phyloP scores from a whole-genome alignment of 2,113 vertebrate genomes.

The Mus pahari region DNA sequence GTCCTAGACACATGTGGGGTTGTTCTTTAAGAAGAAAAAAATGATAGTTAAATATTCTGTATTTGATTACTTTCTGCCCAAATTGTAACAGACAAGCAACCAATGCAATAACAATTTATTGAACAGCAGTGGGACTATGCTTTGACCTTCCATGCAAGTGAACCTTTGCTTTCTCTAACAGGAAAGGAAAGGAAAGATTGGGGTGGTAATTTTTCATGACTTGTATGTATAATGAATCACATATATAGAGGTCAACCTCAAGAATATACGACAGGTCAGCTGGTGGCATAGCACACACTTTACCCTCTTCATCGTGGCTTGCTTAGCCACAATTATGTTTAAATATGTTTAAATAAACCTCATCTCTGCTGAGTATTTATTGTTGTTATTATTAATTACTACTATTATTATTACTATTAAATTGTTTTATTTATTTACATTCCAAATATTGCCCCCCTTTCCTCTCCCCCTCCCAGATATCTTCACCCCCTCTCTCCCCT shows the following conservation, averaged over 20 bases:
- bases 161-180: neutral
- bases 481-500: too few relatives aligned
- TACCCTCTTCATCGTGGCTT: neutral
- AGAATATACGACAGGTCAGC: neutral
- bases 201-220: neutral
- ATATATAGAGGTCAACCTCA: too few relatives aligned
- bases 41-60: neutral
- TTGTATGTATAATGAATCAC: neutral
- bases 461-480: too few relatives aligned
- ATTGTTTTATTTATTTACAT: too few relatives aligned
- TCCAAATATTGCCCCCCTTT: too few relatives aligned
- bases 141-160: neutral
- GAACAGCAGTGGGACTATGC: neutral
- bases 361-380: neutral
- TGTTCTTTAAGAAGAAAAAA: neutral
- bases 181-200: neutral
- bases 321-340: neutral
- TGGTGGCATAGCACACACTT: neutral
- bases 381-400: too few relatives aligned
- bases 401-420: too few relatives aligned
- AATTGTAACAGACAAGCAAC: neutral
- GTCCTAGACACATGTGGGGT: neutral
- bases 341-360: neutral
- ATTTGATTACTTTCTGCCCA: neutral
- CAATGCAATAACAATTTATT: neutral